Evolutionary conservation across 1,140 invertebrate species (phyloP), one percentile per base, ranked within the genome.

Genomic region (Apis laboriosa): DNA sequence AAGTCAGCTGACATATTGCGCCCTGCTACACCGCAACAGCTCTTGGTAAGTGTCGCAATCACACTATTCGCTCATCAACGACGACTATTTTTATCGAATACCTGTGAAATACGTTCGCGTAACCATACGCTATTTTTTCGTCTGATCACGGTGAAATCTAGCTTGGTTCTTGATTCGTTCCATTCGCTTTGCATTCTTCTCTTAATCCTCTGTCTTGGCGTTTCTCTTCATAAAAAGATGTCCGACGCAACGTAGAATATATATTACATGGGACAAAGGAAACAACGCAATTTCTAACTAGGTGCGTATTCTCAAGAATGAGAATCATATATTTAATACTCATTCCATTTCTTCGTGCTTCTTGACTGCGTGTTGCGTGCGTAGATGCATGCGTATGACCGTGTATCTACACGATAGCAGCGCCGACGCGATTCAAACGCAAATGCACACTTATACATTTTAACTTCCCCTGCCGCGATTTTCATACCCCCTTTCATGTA

Each of bases 1-100:
- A 93, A 94, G 92, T 94, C 93, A 94, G 93, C 93, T 94, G 93
- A 94, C 93, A 94, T 94, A 94, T 94, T 94, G 93, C 93, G 93
- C 92, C 90, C 93, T 93, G 93, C 92, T 94, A 93, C 93, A 93
- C 91, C 92, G 92, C 92, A 93, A 92, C 92, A 93, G 92, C 92
- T 90, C 92, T 93, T 90, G 92, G 93, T 94, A 90, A 94, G 93
- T 93, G 90, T 91, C 86, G 90, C 90, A 92, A 92, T 89, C 85
- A 51, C 28, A 60, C 64, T 80, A 80, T 70, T 78, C 74, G 79
- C 78, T 82, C 83, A 70, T 82, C 64, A 74, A 83, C 80, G 74
- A 60, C 83, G 84, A 86, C 84, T 85, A 85, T 85, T 85, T 85
- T 85, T 77, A 75, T 80, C 82, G 67, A 53, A 77, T 74, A 77